Percentiles rank a stretch among this genome's conserved stretches.
Conservation (phyloP, 2,113 vertebrate species). For the Python bivittatus region DNA sequence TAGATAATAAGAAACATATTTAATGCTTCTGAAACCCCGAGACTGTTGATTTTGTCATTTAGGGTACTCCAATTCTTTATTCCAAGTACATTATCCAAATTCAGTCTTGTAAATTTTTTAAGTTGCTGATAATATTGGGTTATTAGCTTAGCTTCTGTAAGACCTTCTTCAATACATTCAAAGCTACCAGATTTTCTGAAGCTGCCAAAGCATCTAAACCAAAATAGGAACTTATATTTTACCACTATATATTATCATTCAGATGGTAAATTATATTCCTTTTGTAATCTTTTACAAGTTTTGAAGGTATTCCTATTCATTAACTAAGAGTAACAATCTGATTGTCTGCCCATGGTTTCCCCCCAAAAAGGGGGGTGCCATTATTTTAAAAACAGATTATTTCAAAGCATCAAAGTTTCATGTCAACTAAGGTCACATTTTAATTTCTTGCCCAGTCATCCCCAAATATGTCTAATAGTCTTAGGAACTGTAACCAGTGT, state of each 20-base stretch:
- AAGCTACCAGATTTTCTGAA: background rate
- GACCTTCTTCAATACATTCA: background rate
- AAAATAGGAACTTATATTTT: background rate
- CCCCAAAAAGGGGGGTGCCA: too few species aligned
- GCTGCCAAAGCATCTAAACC: background rate
- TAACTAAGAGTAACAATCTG: background rate
- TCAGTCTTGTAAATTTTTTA: background rate
- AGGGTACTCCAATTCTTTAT: background rate
- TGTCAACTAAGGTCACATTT: background rate
- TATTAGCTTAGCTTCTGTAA: background rate
- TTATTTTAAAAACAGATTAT: background rate
- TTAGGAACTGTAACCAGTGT: background rate
- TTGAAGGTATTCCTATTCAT: background rate
- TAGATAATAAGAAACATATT: background rate
- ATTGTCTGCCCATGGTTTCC: background rate
- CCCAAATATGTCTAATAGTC: background rate
- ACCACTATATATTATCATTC: background rate
- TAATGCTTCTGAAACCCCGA: background rate
- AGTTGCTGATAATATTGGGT: background rate
- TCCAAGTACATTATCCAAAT: background rate
- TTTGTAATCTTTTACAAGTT: background rate
- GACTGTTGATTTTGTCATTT: background rate
- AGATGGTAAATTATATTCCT: background rate
- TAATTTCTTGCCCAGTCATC: background rate
- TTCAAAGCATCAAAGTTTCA: background rate